These are phyloP conservation scores for Trachelus troglodyta DNA, from an alignment of 2,888 invertebrate genomes.

Conservation along the genomic window DNA sequence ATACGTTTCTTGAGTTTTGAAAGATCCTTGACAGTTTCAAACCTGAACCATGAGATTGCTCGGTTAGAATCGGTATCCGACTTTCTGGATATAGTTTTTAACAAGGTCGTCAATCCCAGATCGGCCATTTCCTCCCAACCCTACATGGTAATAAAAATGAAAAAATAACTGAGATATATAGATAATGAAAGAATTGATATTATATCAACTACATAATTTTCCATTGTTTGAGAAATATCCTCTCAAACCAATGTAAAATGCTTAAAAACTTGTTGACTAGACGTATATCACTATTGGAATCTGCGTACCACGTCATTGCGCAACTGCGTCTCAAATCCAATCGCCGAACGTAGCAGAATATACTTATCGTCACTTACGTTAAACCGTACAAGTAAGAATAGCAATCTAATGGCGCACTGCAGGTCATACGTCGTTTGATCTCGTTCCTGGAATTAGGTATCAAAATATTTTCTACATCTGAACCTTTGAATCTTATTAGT, in stretches of 20 bases:
- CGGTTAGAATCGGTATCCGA: conserved; percentile 73
- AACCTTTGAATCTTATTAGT: neutral
- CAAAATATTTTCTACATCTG: neutral
- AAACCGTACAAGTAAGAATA: conserved; percentile 47
- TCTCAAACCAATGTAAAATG: neutral
- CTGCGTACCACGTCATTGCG: conserved; percentile 52
- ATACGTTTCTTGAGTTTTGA: conserved; percentile 56
- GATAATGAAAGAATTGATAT: neutral
- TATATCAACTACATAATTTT: neutral
- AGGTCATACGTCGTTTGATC: conserved; percentile 46
- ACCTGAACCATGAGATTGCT: conserved; percentile 65
- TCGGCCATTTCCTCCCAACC: conserved; percentile 85
- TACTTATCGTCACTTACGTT: conserved; percentile 52
- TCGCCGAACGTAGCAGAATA: conserved; percentile 50
- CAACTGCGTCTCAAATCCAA: conserved; percentile 52
- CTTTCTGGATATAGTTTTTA: conserved; percentile 74
- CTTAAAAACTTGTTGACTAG: neutral
- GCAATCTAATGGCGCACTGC: conserved; percentile 43
- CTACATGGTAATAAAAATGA: conserved; percentile 60
- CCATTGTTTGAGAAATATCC: neutral
- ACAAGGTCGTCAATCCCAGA: conserved; percentile 73
- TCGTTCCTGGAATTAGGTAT: conserved; percentile 46
- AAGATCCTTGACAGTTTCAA: conserved; percentile 49
- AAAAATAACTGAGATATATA: conserved; percentile 31
- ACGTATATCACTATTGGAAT: neutral